These are phyloP conservation scores for Himalopsyche phryganea DNA, from an alignment of 1,140 invertebrate genomes.

Conservation along the genomic window DNA sequence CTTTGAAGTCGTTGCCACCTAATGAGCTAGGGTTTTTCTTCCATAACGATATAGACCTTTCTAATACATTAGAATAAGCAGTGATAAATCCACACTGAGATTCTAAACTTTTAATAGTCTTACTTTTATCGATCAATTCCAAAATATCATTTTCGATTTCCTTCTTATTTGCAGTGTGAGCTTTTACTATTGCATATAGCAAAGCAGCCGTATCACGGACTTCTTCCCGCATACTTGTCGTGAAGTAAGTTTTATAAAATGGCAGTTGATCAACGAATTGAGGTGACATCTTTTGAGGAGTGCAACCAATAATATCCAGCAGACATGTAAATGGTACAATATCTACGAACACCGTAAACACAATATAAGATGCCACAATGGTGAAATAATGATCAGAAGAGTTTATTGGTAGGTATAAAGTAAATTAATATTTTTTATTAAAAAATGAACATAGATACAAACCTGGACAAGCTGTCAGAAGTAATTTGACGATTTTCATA, in stretches of 20 bases:
- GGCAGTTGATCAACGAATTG: constrained; percentile 57
- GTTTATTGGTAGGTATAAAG: too few species aligned
- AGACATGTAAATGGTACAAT: constrained; percentile 65
- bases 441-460: constrained; percentile 43
- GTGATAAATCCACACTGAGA: constrained; percentile 70
- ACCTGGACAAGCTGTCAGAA: constrained; percentile 61
- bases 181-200: constrained; percentile 65
- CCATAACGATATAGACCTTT: constrained; percentile 56
- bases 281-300: constrained; percentile 58
- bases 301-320: constrained; percentile 69
- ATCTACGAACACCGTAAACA: constrained; percentile 44
- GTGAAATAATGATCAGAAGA: neutral
- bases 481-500: constrained; percentile 60
- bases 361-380: neutral
- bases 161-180: constrained; percentile 48
- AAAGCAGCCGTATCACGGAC: constrained; percentile 66
- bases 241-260: constrained; percentile 63
- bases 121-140: constrained; percentile 52
- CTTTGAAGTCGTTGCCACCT: constrained; percentile 44
- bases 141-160: constrained; percentile 56
- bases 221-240: constrained; percentile 67
- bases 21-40: constrained; percentile 43
- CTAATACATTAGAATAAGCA: constrained; percentile 64
- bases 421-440: too few species aligned
- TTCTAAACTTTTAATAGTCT: constrained; percentile 61